Evolutionary conservation across 1,140 invertebrate species (phyloP), one percentile per base, ranked within the genome.

Genomic region (Anastatus disparis): DNA sequence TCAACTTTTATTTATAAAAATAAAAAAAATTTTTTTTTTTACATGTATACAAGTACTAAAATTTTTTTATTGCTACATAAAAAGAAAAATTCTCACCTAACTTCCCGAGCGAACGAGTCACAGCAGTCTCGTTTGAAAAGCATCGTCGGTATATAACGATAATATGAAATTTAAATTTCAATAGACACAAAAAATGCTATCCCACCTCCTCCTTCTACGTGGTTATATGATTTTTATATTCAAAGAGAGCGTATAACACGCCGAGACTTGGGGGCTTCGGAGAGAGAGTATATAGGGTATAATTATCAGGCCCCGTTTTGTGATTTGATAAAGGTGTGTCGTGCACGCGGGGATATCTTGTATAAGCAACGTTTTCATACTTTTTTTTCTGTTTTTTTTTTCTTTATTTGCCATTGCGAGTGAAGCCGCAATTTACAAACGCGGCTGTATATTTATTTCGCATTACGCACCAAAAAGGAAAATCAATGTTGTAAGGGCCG

Each of bases 261-360:
- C 2, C 42, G 66, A 40, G 26, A 4, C 24, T n/a, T n/a, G n/a
- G n/a, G n/a, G n/a, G 46, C n/a, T 38, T 24, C 20, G 42, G 31
- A 2, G 44, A 40, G 50, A 35, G 52, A 58, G n/a, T n/a, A n/a
- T n/a, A n/a, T n/a, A n/a, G n/a, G 20, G 59, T 70, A 38, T 64
- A 70, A 70, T 70, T 70, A 70, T 64, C 61, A 24, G 55, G 12
- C n/a, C 27, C 27, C 61, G 46, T 15, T 15, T 22, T 29, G 17
- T 24, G 50, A 62, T 70, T 70, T 46, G 67, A 70, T 70, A 70
- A 62, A 70, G 67, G 67, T 70, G 67, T 62, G 67, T 70, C 48
- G 38, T 61, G 64, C 53, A n/a, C n/a, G n/a, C n/a, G n/a, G n/a
- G 53, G 26, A 46, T 56, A 58, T 20, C 35, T 35, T n/a, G 24